phyloP scores from a whole-genome alignment of 2,113 vertebrate genomes.

The Smithornis capensis region DNA sequence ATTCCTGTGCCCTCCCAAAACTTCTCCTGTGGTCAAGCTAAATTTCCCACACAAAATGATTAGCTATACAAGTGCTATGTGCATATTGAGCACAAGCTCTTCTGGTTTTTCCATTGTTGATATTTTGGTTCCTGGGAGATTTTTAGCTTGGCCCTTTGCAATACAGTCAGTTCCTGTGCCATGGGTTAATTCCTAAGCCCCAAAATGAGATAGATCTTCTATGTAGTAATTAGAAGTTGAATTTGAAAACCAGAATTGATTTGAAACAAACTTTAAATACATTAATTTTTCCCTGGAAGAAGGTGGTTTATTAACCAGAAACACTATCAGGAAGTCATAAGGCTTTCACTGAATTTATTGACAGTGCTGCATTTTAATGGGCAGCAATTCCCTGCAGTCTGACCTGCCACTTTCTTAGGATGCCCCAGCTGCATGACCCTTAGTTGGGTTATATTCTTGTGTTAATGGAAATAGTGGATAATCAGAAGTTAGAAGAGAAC shows the following conservation, averaged over 20 bases:
- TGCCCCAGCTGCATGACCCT: neutral
- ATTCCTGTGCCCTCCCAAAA: neutral
- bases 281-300: neutral
- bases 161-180: neutral
- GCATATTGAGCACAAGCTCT: neutral
- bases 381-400: neutral
- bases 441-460: neutral
- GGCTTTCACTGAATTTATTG: neutral
- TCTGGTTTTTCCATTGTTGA: neutral
- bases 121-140: neutral
- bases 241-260: neutral
- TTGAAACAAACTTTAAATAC: neutral
- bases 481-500: neutral
- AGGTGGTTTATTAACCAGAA: neutral
- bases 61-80: neutral
- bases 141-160: neutral
- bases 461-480: neutral
- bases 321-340: neutral
- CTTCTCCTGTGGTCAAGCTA: neutral
- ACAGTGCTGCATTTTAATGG: neutral
- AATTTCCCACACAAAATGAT: neutral
- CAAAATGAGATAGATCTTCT: neutral
- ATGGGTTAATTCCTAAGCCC: neutral
- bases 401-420: neutral
- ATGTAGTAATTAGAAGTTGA: neutral